phyloP scores from a whole-genome alignment of 1,140 invertebrate species.

The Drosophila athabasca region DNA sequence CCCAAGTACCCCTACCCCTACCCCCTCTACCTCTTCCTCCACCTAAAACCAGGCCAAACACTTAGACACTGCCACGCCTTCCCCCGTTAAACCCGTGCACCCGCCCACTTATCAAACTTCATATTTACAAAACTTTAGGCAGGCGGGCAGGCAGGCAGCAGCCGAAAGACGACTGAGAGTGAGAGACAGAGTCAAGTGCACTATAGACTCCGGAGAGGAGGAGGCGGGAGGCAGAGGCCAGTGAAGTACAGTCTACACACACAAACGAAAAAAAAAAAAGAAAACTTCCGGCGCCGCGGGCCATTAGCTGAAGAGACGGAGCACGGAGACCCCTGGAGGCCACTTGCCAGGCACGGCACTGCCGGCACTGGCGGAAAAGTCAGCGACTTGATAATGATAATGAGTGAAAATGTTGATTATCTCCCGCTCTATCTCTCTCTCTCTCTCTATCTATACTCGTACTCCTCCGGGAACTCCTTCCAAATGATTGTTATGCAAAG shows the following conservation, averaged over 20 bases:
- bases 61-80: slow-evolving; percentile 18
- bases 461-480: slow-evolving; percentile 4
- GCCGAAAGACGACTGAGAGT: slow-evolving; percentile 8
- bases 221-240: slow-evolving; percentile 1
- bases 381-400: slow-evolving; percentile 72
- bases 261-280: background rate
- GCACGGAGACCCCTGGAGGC: background rate
- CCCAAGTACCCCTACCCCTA: slow-evolving; percentile 37
- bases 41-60: slow-evolving; percentile 34
- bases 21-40: background rate
- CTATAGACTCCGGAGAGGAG: slow-evolving; percentile 29
- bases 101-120: slow-evolving; percentile 75
- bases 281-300: slow-evolving; percentile 66
- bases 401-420: slow-evolving; percentile 64
- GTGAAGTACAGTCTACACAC: slow-evolving; percentile 29
- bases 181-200: slow-evolving; percentile 33
- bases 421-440: background rate
- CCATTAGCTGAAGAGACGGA: slow-evolving; percentile 70
- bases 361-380: slow-evolving; percentile 9
- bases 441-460: too few relatives aligned
- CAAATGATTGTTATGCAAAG: slow-evolving; percentile 74
- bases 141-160: slow-evolving; percentile 12
- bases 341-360: too few relatives aligned
- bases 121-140: slow-evolving; percentile 69
- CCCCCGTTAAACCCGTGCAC: background rate